A percentile compares a stretch with the other conserved stretches of the same genome.
These are phyloP conservation scores for Lates calcarifer DNA, from an alignment of 2,113 vertebrate species.

Conservation along the genomic window DNA sequence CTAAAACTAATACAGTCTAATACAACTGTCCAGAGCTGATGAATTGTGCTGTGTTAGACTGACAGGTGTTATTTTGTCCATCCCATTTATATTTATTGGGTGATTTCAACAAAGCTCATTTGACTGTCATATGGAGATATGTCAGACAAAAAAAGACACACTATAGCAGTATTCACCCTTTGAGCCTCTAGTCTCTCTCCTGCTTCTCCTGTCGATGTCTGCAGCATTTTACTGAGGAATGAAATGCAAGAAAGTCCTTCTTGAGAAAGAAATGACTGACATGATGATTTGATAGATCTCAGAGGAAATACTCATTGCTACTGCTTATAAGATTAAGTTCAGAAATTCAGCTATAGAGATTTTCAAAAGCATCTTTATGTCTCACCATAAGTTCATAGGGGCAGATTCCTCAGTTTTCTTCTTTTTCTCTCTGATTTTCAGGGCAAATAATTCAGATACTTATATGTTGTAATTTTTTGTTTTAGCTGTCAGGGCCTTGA, in stretches of 20 bases:
- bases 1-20: too few species aligned
- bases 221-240: neutral
- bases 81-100: too few species aligned
- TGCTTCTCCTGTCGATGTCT: neutral
- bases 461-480: slow-evolving; percentile 12
- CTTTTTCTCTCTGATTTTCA: too few species aligned
- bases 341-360: neutral
- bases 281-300: slow-evolving; percentile 11
- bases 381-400: neutral
- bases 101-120: too few species aligned
- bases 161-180: too few species aligned
- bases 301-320: neutral
- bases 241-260: neutral
- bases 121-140: too few species aligned
- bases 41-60: too few species aligned
- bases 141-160: too few species aligned
- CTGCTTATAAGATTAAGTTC: slow-evolving; percentile 7
- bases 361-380: neutral
- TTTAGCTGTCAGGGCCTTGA: slow-evolving; percentile 20
- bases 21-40: too few species aligned
- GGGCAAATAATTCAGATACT: neutral
- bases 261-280: neutral
- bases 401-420: neutral
- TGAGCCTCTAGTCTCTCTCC: neutral
- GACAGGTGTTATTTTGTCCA: too few species aligned